Evolutionary conservation across 2,888 invertebrate species (phyloP), one percentile per base, ranked within the genome.

Genomic region (Brachypalpus laphriformis): DNA sequence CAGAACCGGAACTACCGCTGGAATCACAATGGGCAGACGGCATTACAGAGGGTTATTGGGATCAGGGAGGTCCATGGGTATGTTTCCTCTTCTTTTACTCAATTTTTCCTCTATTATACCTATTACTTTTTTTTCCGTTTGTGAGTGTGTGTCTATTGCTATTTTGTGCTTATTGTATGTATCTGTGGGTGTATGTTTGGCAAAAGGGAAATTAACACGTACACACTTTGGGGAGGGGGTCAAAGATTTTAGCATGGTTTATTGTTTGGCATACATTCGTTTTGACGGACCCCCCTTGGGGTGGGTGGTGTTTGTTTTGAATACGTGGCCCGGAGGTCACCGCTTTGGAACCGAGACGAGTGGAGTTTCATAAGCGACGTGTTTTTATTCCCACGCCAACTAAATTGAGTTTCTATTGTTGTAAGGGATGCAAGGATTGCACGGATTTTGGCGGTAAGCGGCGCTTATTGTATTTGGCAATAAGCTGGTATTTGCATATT

Each of bases 21-120:
- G 90, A 90, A 87, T 89, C 89, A 47, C 90, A 90, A 88, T 89
- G 89, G 89, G 90, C 89, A 70, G 90, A 90, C 86, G 90, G 90
- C 56, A 86, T 89, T 70, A 89, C 89, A 11, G 90, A 90, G 88
- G 89, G 89, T 78, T 90, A 90, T 87, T 90, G 90, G 90, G 89
- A 89, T 88, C 89, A 90, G 88, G 89, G 89, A 78, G 89, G 89
- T 75, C 89, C 89, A 87, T 90, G 90, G 90, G 90, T 90, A 89
- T 87, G 90, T 88, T 74, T 75, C 16, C 31, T 71, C 16, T 71
- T 59, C 42, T 57, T 45, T 78, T 65, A 37, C 34, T 74, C 18
- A 51, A 57, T 78, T 45, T 78, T 63, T 74, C 34, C 70, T 63
- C 61, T 25, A 68, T 71, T 76, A 37, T 40, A 25, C 25, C 25